Percentiles rank a stretch among this genome's conserved stretches.
These are phyloP conservation scores for Rhea americana DNA, from an alignment of 2,113 vertebrate species.

Conservation along the genomic window DNA sequence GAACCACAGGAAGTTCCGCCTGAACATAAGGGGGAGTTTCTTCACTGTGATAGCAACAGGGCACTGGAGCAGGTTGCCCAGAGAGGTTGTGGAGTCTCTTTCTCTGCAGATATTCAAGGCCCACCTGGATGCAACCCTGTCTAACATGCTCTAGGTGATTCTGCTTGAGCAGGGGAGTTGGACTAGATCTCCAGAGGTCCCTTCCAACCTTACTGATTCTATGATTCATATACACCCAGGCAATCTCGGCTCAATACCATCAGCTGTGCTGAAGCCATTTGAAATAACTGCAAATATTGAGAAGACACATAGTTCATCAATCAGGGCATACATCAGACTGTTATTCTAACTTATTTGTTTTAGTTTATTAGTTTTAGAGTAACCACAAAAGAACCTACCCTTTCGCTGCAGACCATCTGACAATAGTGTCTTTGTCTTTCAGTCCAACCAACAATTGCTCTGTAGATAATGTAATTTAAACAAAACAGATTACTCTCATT, in stretches of 20 bases:
- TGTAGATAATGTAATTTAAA: conserved; percentile 69
- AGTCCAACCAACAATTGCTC: conserved; percentile 90
- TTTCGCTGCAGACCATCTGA: conserved; percentile 97
- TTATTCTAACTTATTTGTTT: neutral
- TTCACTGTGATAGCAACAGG: too few relatives aligned
- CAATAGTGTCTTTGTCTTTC: conserved; percentile 95
- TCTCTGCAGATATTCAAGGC: too few relatives aligned
- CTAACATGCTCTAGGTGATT: too few relatives aligned
- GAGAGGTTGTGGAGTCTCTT: too few relatives aligned
- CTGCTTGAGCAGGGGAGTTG: too few relatives aligned
- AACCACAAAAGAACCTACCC: conserved; percentile 79
- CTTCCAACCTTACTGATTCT: too few relatives aligned
- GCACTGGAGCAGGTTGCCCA: too few relatives aligned
- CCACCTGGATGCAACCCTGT: too few relatives aligned
- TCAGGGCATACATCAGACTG: neutral
- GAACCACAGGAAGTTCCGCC: too few relatives aligned
- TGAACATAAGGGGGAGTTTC: too few relatives aligned
- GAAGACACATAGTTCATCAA: neutral
- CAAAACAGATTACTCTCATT: neutral
- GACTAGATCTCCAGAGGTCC: too few relatives aligned
- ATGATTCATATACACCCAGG: neutral
- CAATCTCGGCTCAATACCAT: neutral
- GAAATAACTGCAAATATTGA: neutral
- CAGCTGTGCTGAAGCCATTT: neutral
- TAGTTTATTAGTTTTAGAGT: neutral